Evolutionary conservation across 2,113 vertebrate genomes (phyloP).

Genomic region (Sander lucioperca): DNA sequence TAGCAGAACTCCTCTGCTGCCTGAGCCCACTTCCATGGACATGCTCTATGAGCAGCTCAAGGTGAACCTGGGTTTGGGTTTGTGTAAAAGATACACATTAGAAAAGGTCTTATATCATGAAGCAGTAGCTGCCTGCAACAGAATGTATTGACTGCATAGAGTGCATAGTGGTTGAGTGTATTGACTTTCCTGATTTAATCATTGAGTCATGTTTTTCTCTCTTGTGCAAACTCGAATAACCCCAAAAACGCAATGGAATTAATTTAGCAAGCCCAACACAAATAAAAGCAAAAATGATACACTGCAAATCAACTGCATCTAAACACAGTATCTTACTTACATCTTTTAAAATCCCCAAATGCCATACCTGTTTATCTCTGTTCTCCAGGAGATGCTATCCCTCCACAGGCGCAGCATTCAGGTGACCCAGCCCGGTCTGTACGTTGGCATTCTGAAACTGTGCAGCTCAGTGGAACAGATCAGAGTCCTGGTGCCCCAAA

Average conservation of each 20-base stretch:
- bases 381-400: conserved; percentile 79
- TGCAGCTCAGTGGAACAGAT: conserved; percentile 86
- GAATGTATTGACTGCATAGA: conserved; percentile 2
- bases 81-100: not conserved
- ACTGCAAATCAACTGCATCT: conserved; percentile 7
- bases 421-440: conserved; percentile 79
- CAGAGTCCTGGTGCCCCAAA: conserved; percentile 82
- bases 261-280: conserved; percentile 2
- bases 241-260: conserved; percentile 12
- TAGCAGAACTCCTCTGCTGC: conserved; percentile 75
- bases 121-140: not conserved
- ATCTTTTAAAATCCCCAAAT: not conserved
- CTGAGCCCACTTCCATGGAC: conserved; percentile 83
- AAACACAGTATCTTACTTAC: not conserved
- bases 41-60: conserved; percentile 79
- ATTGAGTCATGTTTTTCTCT: conserved; percentile 11
- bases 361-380: not conserved
- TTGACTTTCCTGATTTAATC: conserved; percentile 14
- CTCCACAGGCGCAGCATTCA: conserved; percentile 82
- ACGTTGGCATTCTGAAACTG: conserved; percentile 85
- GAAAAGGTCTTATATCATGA: not conserved
- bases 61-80: conserved; percentile 55
- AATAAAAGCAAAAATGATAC: conserved; percentile 14
- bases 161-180: conserved; percentile 9
- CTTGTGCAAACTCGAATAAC: conserved; percentile 14